Base-by-base conservation (phyloP, 2,888 invertebrate genomes). In the Apodemia zela region DNA sequence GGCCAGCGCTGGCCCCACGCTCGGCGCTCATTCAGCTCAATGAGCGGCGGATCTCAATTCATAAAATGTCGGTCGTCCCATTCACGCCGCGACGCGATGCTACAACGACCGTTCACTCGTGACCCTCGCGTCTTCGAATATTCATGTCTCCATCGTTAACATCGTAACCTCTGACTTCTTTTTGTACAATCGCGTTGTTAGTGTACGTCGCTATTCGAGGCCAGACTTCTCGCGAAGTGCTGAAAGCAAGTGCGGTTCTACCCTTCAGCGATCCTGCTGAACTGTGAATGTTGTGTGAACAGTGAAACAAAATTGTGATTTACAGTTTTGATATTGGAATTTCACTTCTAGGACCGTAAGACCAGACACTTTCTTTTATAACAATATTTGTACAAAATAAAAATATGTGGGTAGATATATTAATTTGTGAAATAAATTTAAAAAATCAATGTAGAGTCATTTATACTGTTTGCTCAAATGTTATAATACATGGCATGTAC, bases 121-220 rank as follows among this genome's bases (percentile, higher is more conserved):
- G 90, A 90, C 88, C 89, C 89, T 89, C 87, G 89, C 89, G 86
- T 87, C 89, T 89, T 87, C 87, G 87, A 87, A 90, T 89, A 89
- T 90, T 87, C 90, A 89, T 91, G 89, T 88, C 88, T 89, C 85
- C 87, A 80, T 85, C 89, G 89, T 89, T 90, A 89, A 87, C 88
- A 86, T 85, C 87, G 80, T 89, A 87, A 89, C 89, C 89, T 87
- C 84, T 89, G 89, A 89, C 89, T 87, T 84, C 87, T 85, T 87
- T 88, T 85, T 86, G 82, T 87, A 85, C 87, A 85, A 90, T 89
- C 88, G 87, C 82, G 84, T 84, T 84, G 85, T 86, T 79, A 81
- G 88, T 87, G 89, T 82, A 79, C 84, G 77, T 82, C 78, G 80
- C 81, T 77, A 75, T 75, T 80, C 74, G 78, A 78, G 75, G 76